A percentile compares a stretch with the other conserved stretches of the same genome.
Evolutionary conservation across 2,888 invertebrate genomes (phyloP).

Genomic region (Zelleria hepariella): DNA sequence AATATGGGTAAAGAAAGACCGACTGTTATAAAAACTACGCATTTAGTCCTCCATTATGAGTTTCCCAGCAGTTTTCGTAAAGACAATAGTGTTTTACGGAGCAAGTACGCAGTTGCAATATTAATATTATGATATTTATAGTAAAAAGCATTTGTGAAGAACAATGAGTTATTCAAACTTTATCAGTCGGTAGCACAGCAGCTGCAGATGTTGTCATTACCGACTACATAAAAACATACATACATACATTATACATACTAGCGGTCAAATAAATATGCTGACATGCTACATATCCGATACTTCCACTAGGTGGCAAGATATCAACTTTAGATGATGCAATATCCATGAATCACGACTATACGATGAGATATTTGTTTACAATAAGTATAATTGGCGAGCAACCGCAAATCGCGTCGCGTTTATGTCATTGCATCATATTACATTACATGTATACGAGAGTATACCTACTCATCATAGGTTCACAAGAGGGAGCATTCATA

Average conservation of each 20-base stretch:
- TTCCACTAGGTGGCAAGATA: not conserved
- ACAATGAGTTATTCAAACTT: conserved; percentile 48
- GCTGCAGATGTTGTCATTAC: conserved; percentile 25
- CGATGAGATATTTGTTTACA: not conserved
- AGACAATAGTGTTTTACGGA: not conserved
- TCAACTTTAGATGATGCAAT: conserved; percentile 30
- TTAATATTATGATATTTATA: not conserved
- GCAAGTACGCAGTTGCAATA: not conserved
- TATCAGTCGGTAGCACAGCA: conserved; percentile 52
- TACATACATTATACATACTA: conserved; percentile 16
- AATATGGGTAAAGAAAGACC: too few relatives aligned
- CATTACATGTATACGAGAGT: too few relatives aligned
- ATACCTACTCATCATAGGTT: too few relatives aligned
- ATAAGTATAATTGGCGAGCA: not conserved
- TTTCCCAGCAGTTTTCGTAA: not conserved
- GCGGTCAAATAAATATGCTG: conserved; percentile 21
- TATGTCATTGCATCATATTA: not conserved
- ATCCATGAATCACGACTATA: conserved; percentile 28
- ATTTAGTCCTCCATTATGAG: too few relatives aligned
- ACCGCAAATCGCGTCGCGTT: not conserved
- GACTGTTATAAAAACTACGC: too few relatives aligned
- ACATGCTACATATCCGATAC: not conserved
- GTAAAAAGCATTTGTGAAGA: conserved; percentile 20
- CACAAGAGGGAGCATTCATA: too few relatives aligned
- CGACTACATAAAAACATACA: too few relatives aligned